Percentiles rank a stretch among this genome's conserved stretches.
Conservation (phyloP, 2,888 invertebrate genomes). For the Caradrina clavipalpis region DNA sequence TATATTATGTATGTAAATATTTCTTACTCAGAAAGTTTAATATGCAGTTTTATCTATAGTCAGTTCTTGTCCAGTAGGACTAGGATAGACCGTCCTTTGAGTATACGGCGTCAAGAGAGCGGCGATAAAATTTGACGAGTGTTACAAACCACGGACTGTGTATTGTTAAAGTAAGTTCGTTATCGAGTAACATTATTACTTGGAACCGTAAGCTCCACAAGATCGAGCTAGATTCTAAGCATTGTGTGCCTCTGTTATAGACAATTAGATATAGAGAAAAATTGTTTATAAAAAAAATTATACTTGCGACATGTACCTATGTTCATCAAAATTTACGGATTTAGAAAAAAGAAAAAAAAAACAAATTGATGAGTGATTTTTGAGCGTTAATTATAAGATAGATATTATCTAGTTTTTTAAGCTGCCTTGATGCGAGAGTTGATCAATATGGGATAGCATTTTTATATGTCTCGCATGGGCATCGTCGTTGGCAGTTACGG, state of each 20-base stretch:
- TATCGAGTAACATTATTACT: constrained; percentile 75
- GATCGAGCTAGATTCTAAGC: constrained; percentile 82
- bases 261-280: constrained; percentile 76
- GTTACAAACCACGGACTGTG: constrained; percentile 69
- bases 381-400: constrained; percentile 68
- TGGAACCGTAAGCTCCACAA: constrained; percentile 69
- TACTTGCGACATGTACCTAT: constrained; percentile 67
- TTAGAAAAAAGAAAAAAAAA: constrained; percentile 54
- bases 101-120: constrained; percentile 22
- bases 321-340: constrained; percentile 67
- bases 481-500: constrained; percentile 79
- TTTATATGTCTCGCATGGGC: constrained; percentile 77
- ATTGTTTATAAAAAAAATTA: constrained; percentile 71
- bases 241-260: constrained; percentile 90
- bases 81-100: neutral
- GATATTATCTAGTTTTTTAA: constrained; percentile 84
- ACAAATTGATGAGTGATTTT: constrained; percentile 67
- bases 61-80: neutral
- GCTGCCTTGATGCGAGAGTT: constrained; percentile 81
- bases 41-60: constrained; percentile 3
- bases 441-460: constrained; percentile 67
- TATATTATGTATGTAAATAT: neutral
- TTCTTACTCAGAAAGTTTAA: neutral
- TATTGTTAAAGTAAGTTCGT: constrained; percentile 70
- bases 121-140: constrained; percentile 61